These are phyloP conservation scores for Odocoileus hemionus DNA, from an alignment of 2,113 vertebrate species.

Conservation along the genomic window DNA sequence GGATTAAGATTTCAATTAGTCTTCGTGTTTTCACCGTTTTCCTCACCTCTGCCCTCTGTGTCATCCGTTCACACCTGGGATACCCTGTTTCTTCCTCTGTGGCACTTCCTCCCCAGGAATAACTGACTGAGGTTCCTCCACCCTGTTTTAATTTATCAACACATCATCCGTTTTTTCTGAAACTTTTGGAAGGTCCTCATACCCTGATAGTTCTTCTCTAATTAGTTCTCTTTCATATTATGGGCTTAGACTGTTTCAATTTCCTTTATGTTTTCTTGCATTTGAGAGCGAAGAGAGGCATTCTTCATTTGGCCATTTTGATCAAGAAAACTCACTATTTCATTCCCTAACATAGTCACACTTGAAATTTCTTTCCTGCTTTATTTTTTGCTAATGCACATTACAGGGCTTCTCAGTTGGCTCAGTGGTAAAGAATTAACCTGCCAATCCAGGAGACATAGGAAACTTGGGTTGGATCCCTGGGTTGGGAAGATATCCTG, in stretches of 20 bases:
- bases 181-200: background rate
- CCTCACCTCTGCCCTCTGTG: background rate
- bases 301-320: background rate
- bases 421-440: background rate
- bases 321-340: background rate
- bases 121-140: background rate
- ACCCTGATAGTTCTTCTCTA: background rate
- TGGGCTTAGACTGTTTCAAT: background rate
- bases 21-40: background rate
- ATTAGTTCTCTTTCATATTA: background rate
- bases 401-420: background rate
- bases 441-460: background rate
- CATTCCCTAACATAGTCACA: background rate
- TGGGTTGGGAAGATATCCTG: background rate
- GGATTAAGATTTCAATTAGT: background rate
- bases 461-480: background rate
- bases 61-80: background rate
- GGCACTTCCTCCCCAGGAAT: background rate
- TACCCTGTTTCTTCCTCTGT: background rate
- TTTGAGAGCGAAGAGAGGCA: background rate
- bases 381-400: background rate
- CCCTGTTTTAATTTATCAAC: background rate
- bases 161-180: background rate
- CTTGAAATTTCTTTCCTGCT: background rate
- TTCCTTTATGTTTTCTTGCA: background rate